Evolutionary conservation across 2,888 invertebrate genomes (phyloP).

Genomic region (Temnothorax unifasciatus): DNA sequence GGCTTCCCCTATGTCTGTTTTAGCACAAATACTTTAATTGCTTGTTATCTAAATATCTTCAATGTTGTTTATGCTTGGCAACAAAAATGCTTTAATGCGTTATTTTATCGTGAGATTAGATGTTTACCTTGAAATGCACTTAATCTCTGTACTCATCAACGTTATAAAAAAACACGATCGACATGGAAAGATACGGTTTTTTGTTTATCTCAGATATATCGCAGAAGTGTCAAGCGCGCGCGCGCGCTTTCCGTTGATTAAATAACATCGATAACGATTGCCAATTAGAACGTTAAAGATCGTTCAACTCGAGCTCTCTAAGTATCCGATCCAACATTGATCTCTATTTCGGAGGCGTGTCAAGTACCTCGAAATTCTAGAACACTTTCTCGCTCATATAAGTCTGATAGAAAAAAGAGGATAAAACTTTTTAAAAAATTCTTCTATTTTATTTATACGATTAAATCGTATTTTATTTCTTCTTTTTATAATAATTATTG

Average conservation of each 20-base stretch:
- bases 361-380: conserved; percentile 46
- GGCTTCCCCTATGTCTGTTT: neutral
- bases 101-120: conserved; percentile 19
- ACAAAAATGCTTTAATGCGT: neutral
- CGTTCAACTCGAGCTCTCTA: conserved; percentile 59
- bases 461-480: neutral
- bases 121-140: conserved; percentile 5
- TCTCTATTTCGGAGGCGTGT: conserved; percentile 42
- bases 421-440: neutral
- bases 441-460: neutral
- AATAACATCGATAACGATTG: conserved; percentile 70
- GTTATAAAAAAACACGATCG: conserved; percentile 34
- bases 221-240: conserved; percentile 46
- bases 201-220: conserved; percentile 65
- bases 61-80: neutral
- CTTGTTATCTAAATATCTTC: neutral
- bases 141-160: conserved; percentile 15
- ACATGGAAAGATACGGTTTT: conserved; percentile 41
- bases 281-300: conserved; percentile 67
- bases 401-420: neutral
- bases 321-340: conserved; percentile 48
- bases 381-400: conserved; percentile 28
- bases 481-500: conserved; percentile 1
- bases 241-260: conserved; percentile 52
- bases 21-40: no score